These are phyloP conservation scores for Cryptoleucopteryx plumbea DNA, from an alignment of 2,113 vertebrate species.

Conservation along the genomic window DNA sequence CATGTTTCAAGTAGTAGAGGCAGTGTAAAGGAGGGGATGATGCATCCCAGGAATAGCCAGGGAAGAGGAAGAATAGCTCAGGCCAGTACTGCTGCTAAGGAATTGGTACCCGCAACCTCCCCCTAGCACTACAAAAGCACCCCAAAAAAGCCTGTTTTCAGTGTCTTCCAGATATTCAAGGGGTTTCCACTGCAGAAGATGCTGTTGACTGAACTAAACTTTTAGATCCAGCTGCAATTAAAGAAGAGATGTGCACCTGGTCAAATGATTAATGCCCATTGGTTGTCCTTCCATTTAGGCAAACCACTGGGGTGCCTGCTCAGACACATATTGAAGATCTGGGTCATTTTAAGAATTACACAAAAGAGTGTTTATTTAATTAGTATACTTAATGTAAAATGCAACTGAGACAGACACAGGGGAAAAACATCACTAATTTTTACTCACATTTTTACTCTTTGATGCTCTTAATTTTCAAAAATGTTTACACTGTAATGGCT, in stretches of 20 bases:
- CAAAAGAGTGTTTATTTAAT: conserved; percentile 51
- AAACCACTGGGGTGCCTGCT: not conserved
- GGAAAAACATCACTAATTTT: conserved; percentile 50
- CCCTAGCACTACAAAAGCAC: not conserved
- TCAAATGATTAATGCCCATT: not conserved
- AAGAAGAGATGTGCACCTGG: not conserved
- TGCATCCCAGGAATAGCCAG: not conserved
- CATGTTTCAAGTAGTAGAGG: not conserved
- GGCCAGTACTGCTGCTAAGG: not conserved
- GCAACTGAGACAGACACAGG: conserved; percentile 22
- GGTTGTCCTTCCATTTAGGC: not conserved
- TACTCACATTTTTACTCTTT: conserved; percentile 40
- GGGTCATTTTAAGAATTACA: conserved; percentile 12
- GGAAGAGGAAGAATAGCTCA: not conserved
- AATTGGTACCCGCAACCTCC: not conserved
- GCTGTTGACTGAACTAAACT: not conserved
- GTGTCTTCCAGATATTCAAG: not conserved
- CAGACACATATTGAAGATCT: not conserved
- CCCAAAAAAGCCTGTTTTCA: not conserved
- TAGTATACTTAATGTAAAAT: conserved; percentile 13
- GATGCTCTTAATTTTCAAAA: conserved; percentile 32
- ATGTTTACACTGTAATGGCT: conserved; percentile 18
- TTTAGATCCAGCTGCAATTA: not conserved
- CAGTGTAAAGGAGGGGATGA: not conserved
- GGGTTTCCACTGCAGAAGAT: not conserved